Evolutionary conservation across 2,888 invertebrate species (phyloP).

Genomic region (Malachius bipustulatus): DNA sequence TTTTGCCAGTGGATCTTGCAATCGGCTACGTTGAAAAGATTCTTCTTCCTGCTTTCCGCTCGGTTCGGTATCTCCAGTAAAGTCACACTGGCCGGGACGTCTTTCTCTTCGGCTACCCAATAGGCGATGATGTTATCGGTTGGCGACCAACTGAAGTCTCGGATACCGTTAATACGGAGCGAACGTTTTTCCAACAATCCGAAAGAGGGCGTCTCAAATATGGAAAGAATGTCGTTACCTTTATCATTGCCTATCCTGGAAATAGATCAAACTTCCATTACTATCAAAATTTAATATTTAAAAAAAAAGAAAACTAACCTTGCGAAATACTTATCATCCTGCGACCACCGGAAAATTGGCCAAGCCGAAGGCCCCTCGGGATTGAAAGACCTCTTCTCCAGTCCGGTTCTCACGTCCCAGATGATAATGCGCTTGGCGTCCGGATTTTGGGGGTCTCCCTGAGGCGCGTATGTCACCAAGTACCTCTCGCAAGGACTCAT

Average conservation of each 20-base stretch:
- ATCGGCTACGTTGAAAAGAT: slow-evolving; percentile 94
- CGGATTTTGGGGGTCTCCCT: slow-evolving; percentile 50
- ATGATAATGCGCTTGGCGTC: slow-evolving; percentile 80
- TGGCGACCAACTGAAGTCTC: slow-evolving; percentile 97
- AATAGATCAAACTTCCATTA: no score
- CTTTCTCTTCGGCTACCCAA: slow-evolving; percentile 97
- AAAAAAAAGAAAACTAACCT: no score
- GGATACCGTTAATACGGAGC: slow-evolving; percentile 77
- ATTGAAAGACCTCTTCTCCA: slow-evolving; percentile 82
- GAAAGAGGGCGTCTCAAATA: slow-evolving; percentile 95
- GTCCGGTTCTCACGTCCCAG: slow-evolving; percentile 92
- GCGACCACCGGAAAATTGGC: slow-evolving; percentile 96
- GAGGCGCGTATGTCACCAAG: slow-evolving; percentile 87
- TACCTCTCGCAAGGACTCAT: slow-evolving; percentile 98
- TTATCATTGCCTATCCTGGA: no score
- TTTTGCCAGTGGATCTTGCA: slow-evolving; percentile 99
- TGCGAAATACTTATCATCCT: slow-evolving; percentile 91
- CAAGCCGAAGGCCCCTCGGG: slow-evolving; percentile 69
- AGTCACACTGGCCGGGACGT: slow-evolving; percentile 90
- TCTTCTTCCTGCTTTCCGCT: slow-evolving; percentile 81
- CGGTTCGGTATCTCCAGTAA: slow-evolving; percentile 86
- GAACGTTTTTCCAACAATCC: slow-evolving; percentile 89
- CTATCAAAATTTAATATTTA: no score
- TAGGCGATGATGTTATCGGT: slow-evolving; percentile 93
- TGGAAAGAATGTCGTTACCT: slow-evolving; percentile 73